A percentile compares a stretch with the other conserved stretches of the same genome.
Conservation (phyloP, 2,797 vertebrate genomes). For the Sphenopsis melanotis region DNA sequence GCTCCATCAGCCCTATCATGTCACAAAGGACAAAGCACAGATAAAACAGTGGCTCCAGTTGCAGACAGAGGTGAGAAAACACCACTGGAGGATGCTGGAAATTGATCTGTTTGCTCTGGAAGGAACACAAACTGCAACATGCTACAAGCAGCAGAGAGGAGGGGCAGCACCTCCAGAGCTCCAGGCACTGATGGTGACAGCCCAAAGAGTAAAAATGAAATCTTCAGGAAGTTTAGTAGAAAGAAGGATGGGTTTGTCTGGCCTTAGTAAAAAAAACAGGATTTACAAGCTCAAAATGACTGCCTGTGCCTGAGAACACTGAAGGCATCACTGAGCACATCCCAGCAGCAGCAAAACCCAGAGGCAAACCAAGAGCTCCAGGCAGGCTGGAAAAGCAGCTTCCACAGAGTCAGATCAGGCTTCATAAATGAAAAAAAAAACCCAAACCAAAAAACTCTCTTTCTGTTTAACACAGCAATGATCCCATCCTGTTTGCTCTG, state of each 20-base stretch:
- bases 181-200: background rate
- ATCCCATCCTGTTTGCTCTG: background rate
- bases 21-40: background rate
- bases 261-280: background rate
- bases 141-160: background rate
- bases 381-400: background rate
- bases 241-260: background rate
- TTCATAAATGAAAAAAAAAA: background rate
- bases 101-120: background rate
- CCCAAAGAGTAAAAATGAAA: background rate
- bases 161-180: background rate
- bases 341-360: background rate
- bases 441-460: background rate
- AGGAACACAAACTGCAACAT: background rate
- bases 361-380: constrained; percentile 10
- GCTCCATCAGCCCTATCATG: background rate
- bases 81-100: background rate
- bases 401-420: background rate
- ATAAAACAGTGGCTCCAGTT: background rate
- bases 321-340: no score
- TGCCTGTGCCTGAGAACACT: background rate
- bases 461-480: background rate
- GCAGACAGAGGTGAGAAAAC: background rate
- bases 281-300: background rate
- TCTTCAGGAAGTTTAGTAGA: background rate